A percentile compares a stretch with the other conserved stretches of the same genome.
These are phyloP conservation scores for Drosophila kuntzei DNA, from an alignment of 2,888 invertebrate genomes.

Conservation along the genomic window DNA sequence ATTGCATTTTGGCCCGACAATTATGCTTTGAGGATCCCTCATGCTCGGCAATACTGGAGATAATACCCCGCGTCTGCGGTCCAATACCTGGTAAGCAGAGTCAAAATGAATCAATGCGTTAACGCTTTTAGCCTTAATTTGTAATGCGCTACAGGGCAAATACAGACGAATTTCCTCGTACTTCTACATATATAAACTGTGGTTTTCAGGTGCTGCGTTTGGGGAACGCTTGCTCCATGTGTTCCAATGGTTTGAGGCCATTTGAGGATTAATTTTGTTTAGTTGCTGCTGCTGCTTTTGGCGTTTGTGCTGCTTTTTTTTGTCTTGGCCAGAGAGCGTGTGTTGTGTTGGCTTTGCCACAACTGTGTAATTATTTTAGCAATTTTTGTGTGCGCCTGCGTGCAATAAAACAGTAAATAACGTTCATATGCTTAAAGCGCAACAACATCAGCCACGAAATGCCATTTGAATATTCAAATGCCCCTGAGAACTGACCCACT, in stretches of 20 bases:
- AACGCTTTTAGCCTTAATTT: conserved; percentile 24
- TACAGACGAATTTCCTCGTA: conserved; percentile 1
- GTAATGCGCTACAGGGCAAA: conserved; percentile 24
- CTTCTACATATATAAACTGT: conserved; percentile 18
- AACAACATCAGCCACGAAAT: conserved; percentile 55
- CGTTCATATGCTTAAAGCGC: conserved; percentile 76
- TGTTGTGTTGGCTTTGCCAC: conserved; percentile 36
- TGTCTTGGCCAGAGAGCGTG: conserved; percentile 14
- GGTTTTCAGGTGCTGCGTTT: conserved; percentile 40
- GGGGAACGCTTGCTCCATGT: conserved; percentile 38
- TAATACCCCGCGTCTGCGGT: conserved; percentile 95
- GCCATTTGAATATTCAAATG: conserved; percentile 79
- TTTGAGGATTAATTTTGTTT: conserved; percentile 71
- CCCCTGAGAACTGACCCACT: conserved; percentile 70
- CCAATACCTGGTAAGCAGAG: conserved; percentile 93
- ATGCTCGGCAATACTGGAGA: conserved; percentile 95
- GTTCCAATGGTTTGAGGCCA: conserved; percentile 48
- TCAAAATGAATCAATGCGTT: conserved; percentile 17
- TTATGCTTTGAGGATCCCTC: conserved; percentile 96
- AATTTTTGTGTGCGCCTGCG: conserved; percentile 73
- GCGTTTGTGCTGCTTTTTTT: conserved; percentile 28
- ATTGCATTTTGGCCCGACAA: conserved; percentile 94
- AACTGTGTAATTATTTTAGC: conserved; percentile 78
- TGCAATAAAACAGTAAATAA: conserved; percentile 81
- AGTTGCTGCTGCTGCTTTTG: conserved; percentile 32